Evolutionary conservation across 2,113 vertebrate genomes (phyloP).

Genomic region (Menidia beryllina): DNA sequence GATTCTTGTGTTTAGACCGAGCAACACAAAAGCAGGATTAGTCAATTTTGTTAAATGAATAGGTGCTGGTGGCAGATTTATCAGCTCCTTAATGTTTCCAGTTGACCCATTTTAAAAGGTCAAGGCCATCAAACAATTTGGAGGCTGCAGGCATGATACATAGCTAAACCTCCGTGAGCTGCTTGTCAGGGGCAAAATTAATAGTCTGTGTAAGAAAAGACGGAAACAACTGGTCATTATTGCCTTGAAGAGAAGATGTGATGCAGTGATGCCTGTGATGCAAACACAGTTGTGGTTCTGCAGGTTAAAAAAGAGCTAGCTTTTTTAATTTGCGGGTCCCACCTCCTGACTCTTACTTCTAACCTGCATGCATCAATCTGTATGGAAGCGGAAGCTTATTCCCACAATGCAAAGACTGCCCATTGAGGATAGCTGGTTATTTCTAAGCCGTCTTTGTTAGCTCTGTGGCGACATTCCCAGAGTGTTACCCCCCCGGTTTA

Average conservation of each 20-base stretch:
- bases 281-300: no score
- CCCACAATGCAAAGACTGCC: neutral
- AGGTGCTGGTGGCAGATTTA: constrained; percentile 7
- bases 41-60: neutral
- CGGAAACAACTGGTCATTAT: no score
- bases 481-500: neutral
- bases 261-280: no score
- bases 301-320: no score
- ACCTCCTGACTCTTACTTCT: no score
- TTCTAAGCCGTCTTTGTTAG: neutral
- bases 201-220: no score
- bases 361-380: no score
- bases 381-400: neutral
- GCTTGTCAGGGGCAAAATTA: neutral
- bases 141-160: neutral
- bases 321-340: no score
- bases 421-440: neutral
- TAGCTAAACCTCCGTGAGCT: neutral
- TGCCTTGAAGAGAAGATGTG: no score
- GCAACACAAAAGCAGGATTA: constrained; percentile 11
- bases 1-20: constrained; percentile 7
- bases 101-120: neutral
- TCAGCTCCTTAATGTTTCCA: neutral
- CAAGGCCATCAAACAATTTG: neutral
- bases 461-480: no score